Percentiles rank a stretch among this genome's conserved stretches.
phyloP scores from a whole-genome alignment of 2,888 invertebrate species.

The Eupsilia transversa region DNA sequence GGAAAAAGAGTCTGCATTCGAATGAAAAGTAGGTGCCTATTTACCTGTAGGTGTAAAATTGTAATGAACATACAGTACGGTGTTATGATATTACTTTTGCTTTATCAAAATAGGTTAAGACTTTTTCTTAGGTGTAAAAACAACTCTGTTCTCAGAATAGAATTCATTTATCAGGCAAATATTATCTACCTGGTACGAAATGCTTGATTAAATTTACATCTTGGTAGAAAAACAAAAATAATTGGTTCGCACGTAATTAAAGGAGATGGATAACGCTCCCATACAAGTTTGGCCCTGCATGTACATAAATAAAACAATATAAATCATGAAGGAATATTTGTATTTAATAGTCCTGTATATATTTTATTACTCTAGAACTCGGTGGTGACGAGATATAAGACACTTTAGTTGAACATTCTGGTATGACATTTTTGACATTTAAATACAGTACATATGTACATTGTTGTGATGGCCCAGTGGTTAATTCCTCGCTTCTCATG shows the following conservation, averaged over 20 bases:
- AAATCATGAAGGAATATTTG: too few species aligned
- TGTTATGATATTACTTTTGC: not conserved
- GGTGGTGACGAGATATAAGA: too few species aligned
- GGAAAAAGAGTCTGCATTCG: conserved; percentile 1
- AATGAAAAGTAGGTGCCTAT: not conserved
- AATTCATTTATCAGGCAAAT: not conserved
- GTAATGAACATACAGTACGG: not conserved
- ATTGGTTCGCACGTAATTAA: not conserved
- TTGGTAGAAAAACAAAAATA: not conserved
- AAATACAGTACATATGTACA: too few species aligned
- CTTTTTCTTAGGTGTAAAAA: not conserved
- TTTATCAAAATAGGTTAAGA: not conserved
- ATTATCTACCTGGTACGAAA: not conserved
- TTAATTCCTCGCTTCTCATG: too few species aligned
- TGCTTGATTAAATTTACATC: not conserved
- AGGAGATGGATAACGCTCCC: too few species aligned
- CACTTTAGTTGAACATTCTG: too few species aligned
- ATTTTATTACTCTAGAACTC: too few species aligned
- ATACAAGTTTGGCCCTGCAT: too few species aligned
- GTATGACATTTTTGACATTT: too few species aligned
- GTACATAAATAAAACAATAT: too few species aligned
- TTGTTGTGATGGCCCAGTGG: too few species aligned
- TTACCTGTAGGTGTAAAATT: not conserved
- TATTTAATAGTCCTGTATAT: too few species aligned
- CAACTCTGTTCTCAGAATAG: not conserved